Conservation (phyloP, 2,888 invertebrate genomes). For the Idaea biselata region DNA sequence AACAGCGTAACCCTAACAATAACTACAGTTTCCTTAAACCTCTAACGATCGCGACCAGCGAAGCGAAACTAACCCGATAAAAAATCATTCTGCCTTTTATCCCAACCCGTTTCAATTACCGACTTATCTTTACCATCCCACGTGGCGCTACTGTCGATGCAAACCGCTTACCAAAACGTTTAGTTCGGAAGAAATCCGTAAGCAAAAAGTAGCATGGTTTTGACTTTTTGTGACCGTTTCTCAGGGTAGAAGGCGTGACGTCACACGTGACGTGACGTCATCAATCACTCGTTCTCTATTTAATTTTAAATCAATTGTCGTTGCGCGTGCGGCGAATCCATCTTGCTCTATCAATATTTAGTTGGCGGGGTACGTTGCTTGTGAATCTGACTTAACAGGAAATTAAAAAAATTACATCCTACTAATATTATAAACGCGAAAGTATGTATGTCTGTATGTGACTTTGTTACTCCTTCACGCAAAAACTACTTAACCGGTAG, state of each 20-base stretch:
- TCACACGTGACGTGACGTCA: conserved; percentile 52
- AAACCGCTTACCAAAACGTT: neutral
- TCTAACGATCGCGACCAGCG: conserved; percentile 36
- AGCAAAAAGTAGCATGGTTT: neutral
- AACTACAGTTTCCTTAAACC: conserved; percentile 15
- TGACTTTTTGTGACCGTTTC: neutral
- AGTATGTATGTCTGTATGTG: too few species aligned
- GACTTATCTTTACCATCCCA: neutral
- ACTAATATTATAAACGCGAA: neutral
- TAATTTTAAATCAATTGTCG: conserved; percentile 77
- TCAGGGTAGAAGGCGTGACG: conserved; percentile 51
- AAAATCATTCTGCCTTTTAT: conserved; percentile 52
- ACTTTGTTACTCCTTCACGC: too few species aligned
- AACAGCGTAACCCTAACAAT: conserved; percentile 11
- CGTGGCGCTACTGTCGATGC: neutral
- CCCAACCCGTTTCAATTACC: conserved; percentile 49
- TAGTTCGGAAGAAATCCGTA: conserved; percentile 41
- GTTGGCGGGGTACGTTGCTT: conserved; percentile 42
- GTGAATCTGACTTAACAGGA: conserved; percentile 36
- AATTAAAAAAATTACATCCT: conserved; percentile 33
- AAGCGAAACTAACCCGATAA: conserved; percentile 35
- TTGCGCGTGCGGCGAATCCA: conserved; percentile 72
- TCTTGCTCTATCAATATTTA: conserved; percentile 73
- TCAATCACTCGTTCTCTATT: conserved; percentile 68
- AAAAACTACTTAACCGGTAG: too few species aligned